Conservation (phyloP, 2,888 invertebrate genomes). For the Cactoblastis cactorum region DNA sequence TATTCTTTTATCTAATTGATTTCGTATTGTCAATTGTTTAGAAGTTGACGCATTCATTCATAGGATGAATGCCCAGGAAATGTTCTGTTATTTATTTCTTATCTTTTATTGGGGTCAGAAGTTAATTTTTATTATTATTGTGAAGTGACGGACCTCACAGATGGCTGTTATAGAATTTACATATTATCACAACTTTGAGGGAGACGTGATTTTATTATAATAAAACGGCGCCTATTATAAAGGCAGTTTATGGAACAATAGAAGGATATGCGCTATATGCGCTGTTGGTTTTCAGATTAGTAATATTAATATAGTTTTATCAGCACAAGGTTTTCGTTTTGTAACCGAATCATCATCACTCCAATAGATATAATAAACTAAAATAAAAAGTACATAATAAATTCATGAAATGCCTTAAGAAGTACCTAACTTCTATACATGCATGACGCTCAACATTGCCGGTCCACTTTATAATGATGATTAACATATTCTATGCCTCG, state of each 20-base stretch:
- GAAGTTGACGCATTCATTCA: background rate
- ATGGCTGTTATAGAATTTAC: conserved; percentile 3
- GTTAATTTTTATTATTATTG: conserved; percentile 4
- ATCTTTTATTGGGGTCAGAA: conserved; percentile 1
- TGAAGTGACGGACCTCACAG: conserved; percentile 3
- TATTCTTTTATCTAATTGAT: background rate
- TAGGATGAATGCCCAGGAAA: background rate
- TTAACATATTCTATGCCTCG: background rate
- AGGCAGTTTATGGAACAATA: conserved; percentile 5
- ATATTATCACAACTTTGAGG: conserved; percentile 7
- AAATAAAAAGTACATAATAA: no score
- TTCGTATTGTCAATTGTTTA: background rate
- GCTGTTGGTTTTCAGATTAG: background rate
- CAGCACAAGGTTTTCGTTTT: background rate
- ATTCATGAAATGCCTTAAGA: no score
- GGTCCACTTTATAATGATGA: background rate
- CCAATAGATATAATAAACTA: no score
- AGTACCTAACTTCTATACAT: no score
- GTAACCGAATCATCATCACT: no score
- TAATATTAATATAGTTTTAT: background rate
- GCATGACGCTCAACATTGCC: background rate
- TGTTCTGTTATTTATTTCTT: conserved; percentile 1
- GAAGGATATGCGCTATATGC: conserved; percentile 5
- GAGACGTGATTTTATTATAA: conserved; percentile 5
- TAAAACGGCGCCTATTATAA: conserved; percentile 8